Evolutionary conservation across 37 sponge, comb jelly and placozoan genomes (phyloP).

Genomic region (Oscarella lobularis): DNA sequence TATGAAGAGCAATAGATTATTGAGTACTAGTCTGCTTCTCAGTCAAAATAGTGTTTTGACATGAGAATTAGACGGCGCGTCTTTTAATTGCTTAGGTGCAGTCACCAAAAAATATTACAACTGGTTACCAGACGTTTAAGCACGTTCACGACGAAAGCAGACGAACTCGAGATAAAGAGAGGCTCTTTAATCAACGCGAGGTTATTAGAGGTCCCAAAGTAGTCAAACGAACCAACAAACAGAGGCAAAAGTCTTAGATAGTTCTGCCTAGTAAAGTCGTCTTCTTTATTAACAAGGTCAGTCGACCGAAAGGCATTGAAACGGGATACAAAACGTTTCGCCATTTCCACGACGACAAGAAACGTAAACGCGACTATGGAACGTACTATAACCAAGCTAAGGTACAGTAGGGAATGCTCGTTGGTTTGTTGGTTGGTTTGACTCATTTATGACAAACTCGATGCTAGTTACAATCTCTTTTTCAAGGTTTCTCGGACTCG

Average conservation of each 20-base stretch:
- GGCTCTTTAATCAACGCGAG: slow-evolving; percentile 55
- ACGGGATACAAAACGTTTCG: slow-evolving; percentile 67
- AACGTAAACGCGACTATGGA: slow-evolving; percentile 69
- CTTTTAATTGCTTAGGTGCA: slow-evolving; percentile 27
- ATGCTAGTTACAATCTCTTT: not conserved
- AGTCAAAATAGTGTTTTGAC: not conserved
- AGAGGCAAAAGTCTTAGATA: not conserved
- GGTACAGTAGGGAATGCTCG: slow-evolving; percentile 9
- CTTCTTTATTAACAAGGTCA: slow-evolving; percentile 24
- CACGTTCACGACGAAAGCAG: slow-evolving; percentile 59
- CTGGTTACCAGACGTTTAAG: slow-evolving; percentile 58
- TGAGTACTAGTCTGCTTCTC: not conserved
- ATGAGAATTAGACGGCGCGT: not conserved
- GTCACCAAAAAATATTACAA: slow-evolving; percentile 58
- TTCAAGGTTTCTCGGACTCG: slow-evolving; percentile 45
- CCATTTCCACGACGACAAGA: slow-evolving; percentile 57
- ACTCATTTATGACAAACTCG: too few species aligned
- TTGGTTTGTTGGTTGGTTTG: not conserved
- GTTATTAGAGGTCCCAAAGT: too few species aligned
- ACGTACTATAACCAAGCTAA: slow-evolving; percentile 58
- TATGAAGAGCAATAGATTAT: not conserved
- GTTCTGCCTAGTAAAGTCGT: not conserved
- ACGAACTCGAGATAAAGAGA: slow-evolving; percentile 63
- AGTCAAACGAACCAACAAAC: too few species aligned
- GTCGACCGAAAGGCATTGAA: slow-evolving; percentile 52